phyloP scores from a whole-genome alignment of 1,140 invertebrate genomes.

The Planococcus citri region DNA sequence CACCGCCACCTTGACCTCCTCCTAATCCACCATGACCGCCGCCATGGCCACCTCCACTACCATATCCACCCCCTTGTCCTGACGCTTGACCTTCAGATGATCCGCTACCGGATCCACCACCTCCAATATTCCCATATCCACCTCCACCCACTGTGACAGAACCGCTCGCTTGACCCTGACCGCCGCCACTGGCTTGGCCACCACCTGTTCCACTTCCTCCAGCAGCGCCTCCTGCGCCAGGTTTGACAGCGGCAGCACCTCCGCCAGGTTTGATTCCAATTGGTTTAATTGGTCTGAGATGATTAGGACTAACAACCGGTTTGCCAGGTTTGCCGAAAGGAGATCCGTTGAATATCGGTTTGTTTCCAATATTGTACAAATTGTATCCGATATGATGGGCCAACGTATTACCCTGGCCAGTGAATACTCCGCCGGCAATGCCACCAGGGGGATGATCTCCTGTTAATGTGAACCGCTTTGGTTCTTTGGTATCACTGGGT shows the following conservation, averaged over 20 bases:
- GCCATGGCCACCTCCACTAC: not conserved
- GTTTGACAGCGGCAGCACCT: not conserved
- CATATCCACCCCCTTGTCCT: not conserved
- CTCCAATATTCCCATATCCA: not conserved
- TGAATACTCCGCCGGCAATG: not conserved
- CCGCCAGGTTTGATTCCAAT: not conserved
- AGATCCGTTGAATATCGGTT: conserved; percentile 7
- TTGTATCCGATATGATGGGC: conserved; percentile 1
- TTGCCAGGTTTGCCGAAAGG: conserved; percentile 10
- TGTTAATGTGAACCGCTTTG: not conserved
- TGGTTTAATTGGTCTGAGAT: not conserved
- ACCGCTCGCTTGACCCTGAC: not conserved
- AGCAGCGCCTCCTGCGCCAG: not conserved
- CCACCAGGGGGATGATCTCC: not conserved
- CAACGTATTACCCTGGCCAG: not conserved
- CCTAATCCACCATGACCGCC: not conserved
- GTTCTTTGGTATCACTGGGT: not conserved
- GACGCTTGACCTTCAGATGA: no score
- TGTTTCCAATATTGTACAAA: conserved; percentile 9
- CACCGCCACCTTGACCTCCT: not conserved
- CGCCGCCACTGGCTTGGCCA: not conserved
- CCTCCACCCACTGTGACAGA: not conserved
- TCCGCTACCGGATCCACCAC: not conserved
- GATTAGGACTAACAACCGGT: conserved; percentile 2
- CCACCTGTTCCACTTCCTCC: not conserved